A percentile compares a stretch with the other conserved stretches of the same genome.
These are phyloP conservation scores for Orius insidiosus DNA, from an alignment of 1,140 invertebrate species.

Conservation along the genomic window DNA sequence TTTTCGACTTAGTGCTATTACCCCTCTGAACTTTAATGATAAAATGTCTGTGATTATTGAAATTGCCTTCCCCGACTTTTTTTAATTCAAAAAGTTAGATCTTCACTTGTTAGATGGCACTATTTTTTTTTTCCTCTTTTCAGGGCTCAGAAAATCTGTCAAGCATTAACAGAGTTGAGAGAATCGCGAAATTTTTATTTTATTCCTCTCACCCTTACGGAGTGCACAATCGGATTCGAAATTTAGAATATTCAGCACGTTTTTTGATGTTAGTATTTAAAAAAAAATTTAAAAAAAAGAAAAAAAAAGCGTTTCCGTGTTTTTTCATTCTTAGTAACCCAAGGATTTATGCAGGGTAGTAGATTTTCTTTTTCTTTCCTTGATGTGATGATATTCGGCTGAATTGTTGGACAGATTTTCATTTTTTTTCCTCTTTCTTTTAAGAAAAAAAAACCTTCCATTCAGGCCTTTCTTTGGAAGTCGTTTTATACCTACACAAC, in stretches of 20 bases:
- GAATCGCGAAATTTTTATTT: too few relatives aligned
- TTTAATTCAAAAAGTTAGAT: slow-evolving; percentile 4
- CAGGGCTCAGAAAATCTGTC: too few relatives aligned
- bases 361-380: too few relatives aligned
- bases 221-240: neutral
- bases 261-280: neutral
- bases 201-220: neutral
- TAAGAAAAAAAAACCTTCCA: neutral
- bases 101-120: slow-evolving; percentile 18
- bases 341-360: too few relatives aligned
- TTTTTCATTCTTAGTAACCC: too few relatives aligned
- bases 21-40: slow-evolving; percentile 2
- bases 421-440: neutral
- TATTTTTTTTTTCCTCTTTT: neutral
- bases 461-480: neutral
- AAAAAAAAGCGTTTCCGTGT: too few relatives aligned
- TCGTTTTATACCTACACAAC: neutral
- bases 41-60: slow-evolving; percentile 18
- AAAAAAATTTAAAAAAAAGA: neutral
- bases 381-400: too few relatives aligned
- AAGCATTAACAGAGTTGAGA: too few relatives aligned
- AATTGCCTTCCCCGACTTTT: slow-evolving; percentile 18
- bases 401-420: neutral
- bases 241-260: neutral
- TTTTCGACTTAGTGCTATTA: slow-evolving; percentile 2